Base-by-base conservation (phyloP, 2,888 invertebrate species). In the Junonia oenone region DNA sequence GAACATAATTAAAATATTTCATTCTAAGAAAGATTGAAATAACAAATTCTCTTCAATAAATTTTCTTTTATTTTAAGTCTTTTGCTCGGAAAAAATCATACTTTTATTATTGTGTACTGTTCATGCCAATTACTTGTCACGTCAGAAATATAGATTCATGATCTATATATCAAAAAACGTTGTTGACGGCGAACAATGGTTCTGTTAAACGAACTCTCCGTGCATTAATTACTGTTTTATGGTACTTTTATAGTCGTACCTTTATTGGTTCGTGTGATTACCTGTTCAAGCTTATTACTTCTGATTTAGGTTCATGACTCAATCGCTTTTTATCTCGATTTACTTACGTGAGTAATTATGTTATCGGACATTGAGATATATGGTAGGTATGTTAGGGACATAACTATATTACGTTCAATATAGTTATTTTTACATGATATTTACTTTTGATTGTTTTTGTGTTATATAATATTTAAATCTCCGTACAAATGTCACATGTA, bases 201-300 rank as follows among this genome's bases (percentile, higher is more conserved):
- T 72, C 76, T 78, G 79, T 80, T 76, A 82, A 84, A 85, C 81
- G 79, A 81, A 81, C 73, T 78, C 75, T 72, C 71, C 74, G 73
- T 73, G 81, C 84, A 83, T 84, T 88, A 84, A 88, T 88, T 88
- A 87, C 80, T 69, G 71, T 75, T 85, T 80, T 85, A 74, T 84
- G 68, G 82, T 68, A 73, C 63, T 79, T 88, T 89, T 85, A 88
- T 78, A 68, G 73, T 72, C 75, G 66, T 68, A 67, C 73, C 73
- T 81, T 86, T 86, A 85, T 84, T 81, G 83, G 75, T 66, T 71
- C 72, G 71, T 76, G 73, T 79, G 81, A 84, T 87, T 87, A 83
- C 76, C 73, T 80, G 80, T 80, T 78, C 75, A 72, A 74, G 72
- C 75, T 75, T 78, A 80, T 78, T 81, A 76, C 72, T 72, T 72